A percentile compares a stretch with the other conserved stretches of the same genome.
These are phyloP conservation scores for Teinopalpus imperialis DNA, from an alignment of 2,888 invertebrate genomes.

Conservation along the genomic window DNA sequence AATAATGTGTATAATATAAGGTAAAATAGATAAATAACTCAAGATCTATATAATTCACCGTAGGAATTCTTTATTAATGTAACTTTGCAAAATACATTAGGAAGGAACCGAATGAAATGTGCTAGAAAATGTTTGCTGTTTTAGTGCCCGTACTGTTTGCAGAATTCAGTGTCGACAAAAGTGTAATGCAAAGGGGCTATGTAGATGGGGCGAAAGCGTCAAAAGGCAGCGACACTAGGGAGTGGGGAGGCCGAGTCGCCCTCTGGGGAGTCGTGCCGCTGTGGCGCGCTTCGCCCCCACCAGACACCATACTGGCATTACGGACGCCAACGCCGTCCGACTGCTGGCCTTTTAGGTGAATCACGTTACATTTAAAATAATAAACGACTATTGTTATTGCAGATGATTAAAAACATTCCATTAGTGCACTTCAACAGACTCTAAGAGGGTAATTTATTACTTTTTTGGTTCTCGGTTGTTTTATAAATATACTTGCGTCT, in stretches of 20 bases:
- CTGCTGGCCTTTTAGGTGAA: conserved; percentile 72
- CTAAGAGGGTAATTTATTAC: no score
- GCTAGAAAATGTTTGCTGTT: conserved; percentile 7
- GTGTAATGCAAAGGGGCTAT: conserved; percentile 21
- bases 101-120: not conserved
- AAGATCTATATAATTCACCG: no score
- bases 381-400: not conserved
- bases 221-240: conserved; percentile 52
- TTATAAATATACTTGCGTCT: no score
- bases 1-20: no score
- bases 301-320: conserved; percentile 59
- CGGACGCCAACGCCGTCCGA: conserved; percentile 62
- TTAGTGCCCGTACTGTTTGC: conserved; percentile 15
- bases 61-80: no score
- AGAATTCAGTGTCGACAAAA: conserved; percentile 19
- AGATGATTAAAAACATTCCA: not conserved
- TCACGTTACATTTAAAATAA: conserved; percentile 18
- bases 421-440: no score
- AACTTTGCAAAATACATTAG: not conserved
- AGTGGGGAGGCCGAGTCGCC: conserved; percentile 59
- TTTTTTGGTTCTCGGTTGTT: no score
- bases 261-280: conserved; percentile 68
- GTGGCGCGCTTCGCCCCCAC: conserved; percentile 60
- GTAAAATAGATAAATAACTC: no score
- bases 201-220: conserved; percentile 28